Percentiles rank a stretch among this genome's conserved stretches.
phyloP scores from a whole-genome alignment of 2,888 invertebrate genomes.

The Junonia oenone region DNA sequence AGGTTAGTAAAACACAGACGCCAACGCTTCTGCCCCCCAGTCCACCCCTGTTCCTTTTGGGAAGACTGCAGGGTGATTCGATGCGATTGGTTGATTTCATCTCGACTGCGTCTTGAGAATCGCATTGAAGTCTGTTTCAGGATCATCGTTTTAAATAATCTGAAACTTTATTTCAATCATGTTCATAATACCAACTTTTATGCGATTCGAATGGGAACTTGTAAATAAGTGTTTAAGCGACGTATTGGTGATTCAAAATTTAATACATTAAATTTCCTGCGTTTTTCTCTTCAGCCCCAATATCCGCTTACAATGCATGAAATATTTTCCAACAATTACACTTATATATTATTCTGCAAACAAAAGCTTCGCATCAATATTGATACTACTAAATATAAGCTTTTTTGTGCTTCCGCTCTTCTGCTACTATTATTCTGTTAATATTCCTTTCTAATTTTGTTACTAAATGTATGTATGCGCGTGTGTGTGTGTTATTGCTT shows the following conservation, averaged over 20 bases:
- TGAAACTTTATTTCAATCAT: conserved; percentile 16
- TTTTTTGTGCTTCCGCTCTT: conserved; percentile 53
- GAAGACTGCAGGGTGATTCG: conserved; percentile 74
- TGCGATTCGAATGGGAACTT: conserved; percentile 54
- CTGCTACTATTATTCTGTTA: conserved; percentile 38
- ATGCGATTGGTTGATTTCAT: conserved; percentile 62
- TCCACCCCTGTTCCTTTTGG: conserved; percentile 77
- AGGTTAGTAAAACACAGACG: conserved; percentile 77
- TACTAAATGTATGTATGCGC: conserved; percentile 41
- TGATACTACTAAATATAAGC: conserved; percentile 37
- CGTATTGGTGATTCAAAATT: conserved; percentile 50
- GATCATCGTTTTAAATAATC: conserved; percentile 27
- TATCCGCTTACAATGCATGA: conserved; percentile 64
- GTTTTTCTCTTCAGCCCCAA: conserved; percentile 53
- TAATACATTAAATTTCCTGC: conserved; percentile 64
- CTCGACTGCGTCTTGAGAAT: conserved; percentile 54
- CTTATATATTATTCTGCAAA: conserved; percentile 40
- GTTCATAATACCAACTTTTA: conserved; percentile 45
- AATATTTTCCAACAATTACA: conserved; percentile 30
- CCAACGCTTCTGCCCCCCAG: conserved; percentile 75
- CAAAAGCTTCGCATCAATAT: conserved; percentile 56
- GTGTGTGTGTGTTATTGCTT: conserved; percentile 34
- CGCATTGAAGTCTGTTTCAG: conserved; percentile 55
- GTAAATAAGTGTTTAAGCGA: conserved; percentile 11
- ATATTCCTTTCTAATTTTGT: conserved; percentile 39